Evolutionary conservation across 2,113 vertebrate genomes (phyloP), one percentile per base, ranked within the genome.

Genomic region (Spea multiplicata): DNA sequence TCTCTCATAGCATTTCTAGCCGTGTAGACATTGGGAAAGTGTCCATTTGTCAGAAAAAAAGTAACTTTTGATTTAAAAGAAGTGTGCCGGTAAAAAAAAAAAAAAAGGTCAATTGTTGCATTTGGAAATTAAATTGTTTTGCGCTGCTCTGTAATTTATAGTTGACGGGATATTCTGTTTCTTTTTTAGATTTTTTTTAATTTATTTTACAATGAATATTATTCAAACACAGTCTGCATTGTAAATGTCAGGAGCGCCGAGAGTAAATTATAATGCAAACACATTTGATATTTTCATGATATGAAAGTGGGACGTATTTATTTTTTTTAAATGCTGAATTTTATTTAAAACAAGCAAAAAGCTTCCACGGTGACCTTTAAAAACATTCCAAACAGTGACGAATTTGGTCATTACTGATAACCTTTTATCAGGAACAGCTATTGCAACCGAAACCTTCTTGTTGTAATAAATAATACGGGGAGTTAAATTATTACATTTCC

Each of bases 381-480:
- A 30, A 78, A 86, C 88, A 87, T 86, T 91, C 89, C 89, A 91
- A 92, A 91, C 91, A 93, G 91, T 93, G 91, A 93, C 87, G 86
- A 92, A 93, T 93, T 88, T 91, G 91, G 91, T 91, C 92, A 93
- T 93, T 93, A 93, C 89, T 89, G 92, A 88, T 92, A 92, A 93
- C 92, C 92, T 93, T 93, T 93, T 84, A 88, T 85, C 80, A 83
- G 84, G 83, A 85, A 88, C 86, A 80, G 81, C 82, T 83, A 86
- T 83, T 81, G 84, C 86, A 83, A 73, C n/a, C 12, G 85, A 87
- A 86, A 86, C 85, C 88, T 87, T 82, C 81, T 78, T 78, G 71
- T 85, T 82, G 81, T 86, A 86, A 91, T 83, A 67, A 71, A 86
- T 61, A 30, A 59, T 30, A 78, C 17, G 59, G 30, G 5, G 61